Evolutionary conservation across 2,888 invertebrate genomes (phyloP).

Genomic region (Drosophila sordidula): DNA sequence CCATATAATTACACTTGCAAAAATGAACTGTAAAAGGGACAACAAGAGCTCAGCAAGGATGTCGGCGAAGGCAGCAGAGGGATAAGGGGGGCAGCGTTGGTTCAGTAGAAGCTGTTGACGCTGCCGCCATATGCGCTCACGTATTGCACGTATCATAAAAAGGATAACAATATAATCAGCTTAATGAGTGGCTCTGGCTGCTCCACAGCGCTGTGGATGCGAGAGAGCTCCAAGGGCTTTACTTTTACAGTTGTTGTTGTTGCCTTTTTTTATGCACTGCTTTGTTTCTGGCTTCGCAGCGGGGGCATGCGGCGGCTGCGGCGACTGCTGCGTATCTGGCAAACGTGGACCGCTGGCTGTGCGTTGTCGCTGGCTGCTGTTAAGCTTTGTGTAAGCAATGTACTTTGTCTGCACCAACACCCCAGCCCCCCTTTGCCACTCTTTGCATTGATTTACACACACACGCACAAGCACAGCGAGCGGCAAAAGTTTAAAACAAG

Average conservation of each 20-base stretch:
- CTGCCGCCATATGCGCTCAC: constrained; percentile 73
- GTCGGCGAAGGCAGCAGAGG: not conserved
- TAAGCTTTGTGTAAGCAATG: constrained; percentile 78
- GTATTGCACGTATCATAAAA: constrained; percentile 82
- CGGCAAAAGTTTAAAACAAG: constrained; percentile 73
- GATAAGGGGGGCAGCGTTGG: not conserved
- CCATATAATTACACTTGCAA: constrained; percentile 74
- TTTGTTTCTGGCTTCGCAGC: constrained; percentile 65
- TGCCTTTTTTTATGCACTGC: constrained; percentile 63
- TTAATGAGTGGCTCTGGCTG: constrained; percentile 81
- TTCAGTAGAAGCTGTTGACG: constrained; percentile 50
- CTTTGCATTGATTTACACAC: constrained; percentile 68
- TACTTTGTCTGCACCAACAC: constrained; percentile 67
- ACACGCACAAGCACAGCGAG: constrained; percentile 16
- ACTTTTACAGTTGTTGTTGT: constrained; percentile 58
- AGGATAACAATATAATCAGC: constrained; percentile 84
- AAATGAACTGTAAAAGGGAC: constrained; percentile 60
- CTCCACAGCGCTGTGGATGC: constrained; percentile 51
- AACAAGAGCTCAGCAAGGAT: constrained; percentile 22
- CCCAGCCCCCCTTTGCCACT: constrained; percentile 21
- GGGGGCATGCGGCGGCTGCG: constrained; percentile 1
- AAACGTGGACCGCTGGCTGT: constrained; percentile 60
- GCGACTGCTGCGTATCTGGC: constrained; percentile 15
- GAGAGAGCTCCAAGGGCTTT: constrained; percentile 67
- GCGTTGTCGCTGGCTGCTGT: constrained; percentile 66